Percentiles rank a stretch among this genome's conserved stretches.
Evolutionary conservation across 1,140 invertebrate species (phyloP).

Genomic region (Drosophila albomicans): DNA sequence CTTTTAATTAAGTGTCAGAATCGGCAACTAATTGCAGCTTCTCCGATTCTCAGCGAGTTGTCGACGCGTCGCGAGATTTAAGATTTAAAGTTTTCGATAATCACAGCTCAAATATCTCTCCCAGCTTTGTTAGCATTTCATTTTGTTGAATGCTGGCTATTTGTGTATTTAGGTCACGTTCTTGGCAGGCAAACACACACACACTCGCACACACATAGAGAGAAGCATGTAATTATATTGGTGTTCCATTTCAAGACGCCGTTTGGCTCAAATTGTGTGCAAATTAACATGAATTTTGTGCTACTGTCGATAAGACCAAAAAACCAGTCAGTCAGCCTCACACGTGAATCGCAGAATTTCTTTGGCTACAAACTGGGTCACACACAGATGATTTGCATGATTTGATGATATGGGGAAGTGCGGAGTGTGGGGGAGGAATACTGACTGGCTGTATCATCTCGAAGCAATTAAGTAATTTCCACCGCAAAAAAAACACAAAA

Average conservation of each 20-base stretch:
- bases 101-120: slow-evolving; percentile 32
- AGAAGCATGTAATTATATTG: slow-evolving; percentile 62
- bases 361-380: slow-evolving; percentile 58
- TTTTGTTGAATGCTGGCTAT: slow-evolving; percentile 43
- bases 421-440: background rate
- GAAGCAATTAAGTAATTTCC: slow-evolving; percentile 79
- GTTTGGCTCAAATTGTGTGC: slow-evolving; percentile 49
- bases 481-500: slow-evolving; percentile 42
- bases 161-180: slow-evolving; percentile 82
- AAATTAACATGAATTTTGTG: slow-evolving; percentile 78
- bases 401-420: slow-evolving; percentile 27
- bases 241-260: slow-evolving; percentile 49
- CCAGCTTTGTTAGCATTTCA: slow-evolving; percentile 40
- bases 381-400: slow-evolving; percentile 77
- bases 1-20: slow-evolving; percentile 65
- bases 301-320: slow-evolving; percentile 56
- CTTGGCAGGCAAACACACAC: slow-evolving; percentile 34
- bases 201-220: slow-evolving; percentile 8
- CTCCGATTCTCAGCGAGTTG: slow-evolving; percentile 13
- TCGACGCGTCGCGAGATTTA: slow-evolving; percentile 19
- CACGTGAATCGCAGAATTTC: slow-evolving; percentile 41
- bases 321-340: slow-evolving; percentile 46
- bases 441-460: slow-evolving; percentile 5
- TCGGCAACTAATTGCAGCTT: slow-evolving; percentile 51
- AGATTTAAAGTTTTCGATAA: slow-evolving; percentile 34